Conservation (phyloP, 2,888 invertebrate genomes). For the Polylopha cassiicola region DNA sequence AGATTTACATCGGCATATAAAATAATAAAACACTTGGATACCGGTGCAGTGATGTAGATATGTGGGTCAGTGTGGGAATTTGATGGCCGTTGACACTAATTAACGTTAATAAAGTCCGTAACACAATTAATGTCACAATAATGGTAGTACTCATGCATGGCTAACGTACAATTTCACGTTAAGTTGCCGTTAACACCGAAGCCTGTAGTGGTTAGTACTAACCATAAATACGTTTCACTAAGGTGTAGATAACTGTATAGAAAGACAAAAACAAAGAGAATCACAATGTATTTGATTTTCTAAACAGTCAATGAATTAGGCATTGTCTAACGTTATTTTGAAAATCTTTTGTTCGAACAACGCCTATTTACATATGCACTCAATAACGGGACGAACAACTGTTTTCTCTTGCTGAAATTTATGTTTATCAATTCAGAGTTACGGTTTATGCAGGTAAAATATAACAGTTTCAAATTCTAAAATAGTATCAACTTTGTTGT, state of each 20-base stretch:
- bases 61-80: conserved; percentile 5
- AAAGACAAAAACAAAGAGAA: conserved; percentile 36
- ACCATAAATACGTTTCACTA: conserved; percentile 29
- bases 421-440: conserved; percentile 18
- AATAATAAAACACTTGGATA: no score
- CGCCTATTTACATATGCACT: conserved; percentile 21
- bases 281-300: conserved; percentile 46
- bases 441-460: conserved; percentile 11
- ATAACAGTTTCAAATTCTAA: not conserved
- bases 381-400: conserved; percentile 28
- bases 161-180: conserved; percentile 26
- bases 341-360: conserved; percentile 28
- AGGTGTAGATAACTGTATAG: conserved; percentile 31
- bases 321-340: conserved; percentile 26
- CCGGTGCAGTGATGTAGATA: conserved; percentile 1
- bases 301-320: conserved; percentile 33
- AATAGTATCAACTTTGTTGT: conserved; percentile 1
- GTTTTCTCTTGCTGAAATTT: conserved; percentile 21
- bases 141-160: conserved; percentile 20
- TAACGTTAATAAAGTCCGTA: conserved; percentile 10
- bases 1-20: no score
- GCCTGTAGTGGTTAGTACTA: conserved; percentile 26
- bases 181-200: conserved; percentile 28
- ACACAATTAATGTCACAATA: conserved; percentile 18
- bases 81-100: conserved; percentile 15